Base-by-base conservation (phyloP, 2,888 invertebrate species). In the Synergus gifuensis region DNA sequence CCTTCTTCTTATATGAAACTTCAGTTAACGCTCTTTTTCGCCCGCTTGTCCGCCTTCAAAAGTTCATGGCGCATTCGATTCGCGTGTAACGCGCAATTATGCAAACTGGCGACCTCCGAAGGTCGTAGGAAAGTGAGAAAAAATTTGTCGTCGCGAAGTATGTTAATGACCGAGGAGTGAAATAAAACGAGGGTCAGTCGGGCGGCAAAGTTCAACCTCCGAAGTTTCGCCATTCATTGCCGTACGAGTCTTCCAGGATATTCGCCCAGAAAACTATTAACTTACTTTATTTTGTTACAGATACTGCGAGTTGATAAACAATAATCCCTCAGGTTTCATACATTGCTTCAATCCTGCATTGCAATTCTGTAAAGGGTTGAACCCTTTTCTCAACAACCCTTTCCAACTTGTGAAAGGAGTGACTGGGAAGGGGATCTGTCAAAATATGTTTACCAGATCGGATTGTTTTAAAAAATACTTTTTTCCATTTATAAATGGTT, bases 131-230 rank as follows among this genome's bases (percentile, higher is more conserved):
- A 87, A 87, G 87, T 86, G 79, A 85, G 81, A 81, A 88, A 89
- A 89, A 89, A 89, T 87, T 86, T 81, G 79, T 81, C 81, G 78
- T 46, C 81, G 82, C 87, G 83, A 91, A 91, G 88, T 92, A 91
- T 91, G 91, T 90, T 92, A 92, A 92, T 90, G 88, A 89, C 88
- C 86, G 87, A 84, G 85, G 87, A 87, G 87, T 87, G 88, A 90
- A 90, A 91, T 90, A 90, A 91, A 91, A 89, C 88, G 85, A 85
- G 86, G 86, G 87, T 89, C 87, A 87, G 87, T 88, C 87, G 87
- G 88, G 86, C 87, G 84, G 85, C 86, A 87, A 90, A 90, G 90
- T 91, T 91, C 90, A 90, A 90, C 91, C 90, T 89, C 88, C 86
- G 86, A 91, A 92, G 88, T 91, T 91, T 86, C 86, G 85, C 83